phyloP scores from a whole-genome alignment of 2,888 invertebrate species.

The Disparrhopalites patrizii region DNA sequence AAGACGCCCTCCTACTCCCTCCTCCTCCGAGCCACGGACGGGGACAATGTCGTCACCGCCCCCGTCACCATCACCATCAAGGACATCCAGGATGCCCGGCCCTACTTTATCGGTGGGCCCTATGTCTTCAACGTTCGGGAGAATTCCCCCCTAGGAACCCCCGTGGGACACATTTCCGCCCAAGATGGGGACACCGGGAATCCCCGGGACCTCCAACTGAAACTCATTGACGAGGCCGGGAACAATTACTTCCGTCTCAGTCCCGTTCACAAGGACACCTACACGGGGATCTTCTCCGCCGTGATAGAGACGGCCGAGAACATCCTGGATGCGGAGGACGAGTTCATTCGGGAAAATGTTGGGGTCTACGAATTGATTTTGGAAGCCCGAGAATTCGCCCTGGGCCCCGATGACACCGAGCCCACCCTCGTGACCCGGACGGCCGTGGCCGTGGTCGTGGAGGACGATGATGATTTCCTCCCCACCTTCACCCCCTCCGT shows the following conservation, averaged over 20 bases:
- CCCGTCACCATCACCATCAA: slow-evolving; percentile 69
- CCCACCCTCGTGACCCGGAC: slow-evolving; percentile 44
- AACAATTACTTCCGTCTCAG: slow-evolving; percentile 64
- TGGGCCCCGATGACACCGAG: slow-evolving; percentile 42
- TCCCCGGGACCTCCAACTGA: slow-evolving; percentile 63
- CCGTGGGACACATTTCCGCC: slow-evolving; percentile 58
- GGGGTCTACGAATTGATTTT: slow-evolving; percentile 43
- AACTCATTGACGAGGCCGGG: slow-evolving; percentile 63
- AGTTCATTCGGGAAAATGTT: slow-evolving; percentile 68
- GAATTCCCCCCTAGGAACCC: slow-evolving; percentile 64
- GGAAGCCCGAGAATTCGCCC: slow-evolving; percentile 47
- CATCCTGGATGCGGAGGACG: slow-evolving; percentile 71
- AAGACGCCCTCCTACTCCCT: slow-evolving; percentile 68
- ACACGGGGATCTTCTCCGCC: slow-evolving; percentile 52
- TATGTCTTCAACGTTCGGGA: slow-evolving; percentile 69
- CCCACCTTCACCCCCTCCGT: slow-evolving; percentile 53
- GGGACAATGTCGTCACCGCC: slow-evolving; percentile 62
- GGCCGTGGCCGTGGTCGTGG: slow-evolving; percentile 67
- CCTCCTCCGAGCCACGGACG: slow-evolving; percentile 64
- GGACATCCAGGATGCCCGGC: slow-evolving; percentile 66
- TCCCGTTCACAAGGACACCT: slow-evolving; percentile 54
- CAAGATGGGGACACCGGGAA: slow-evolving; percentile 77
- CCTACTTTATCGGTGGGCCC: slow-evolving; percentile 56
- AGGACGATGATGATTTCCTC: slow-evolving; percentile 71
- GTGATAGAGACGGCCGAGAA: slow-evolving; percentile 60